Evolutionary conservation across 2,113 vertebrate species (phyloP).

Genomic region (Elachura formosa): DNA sequence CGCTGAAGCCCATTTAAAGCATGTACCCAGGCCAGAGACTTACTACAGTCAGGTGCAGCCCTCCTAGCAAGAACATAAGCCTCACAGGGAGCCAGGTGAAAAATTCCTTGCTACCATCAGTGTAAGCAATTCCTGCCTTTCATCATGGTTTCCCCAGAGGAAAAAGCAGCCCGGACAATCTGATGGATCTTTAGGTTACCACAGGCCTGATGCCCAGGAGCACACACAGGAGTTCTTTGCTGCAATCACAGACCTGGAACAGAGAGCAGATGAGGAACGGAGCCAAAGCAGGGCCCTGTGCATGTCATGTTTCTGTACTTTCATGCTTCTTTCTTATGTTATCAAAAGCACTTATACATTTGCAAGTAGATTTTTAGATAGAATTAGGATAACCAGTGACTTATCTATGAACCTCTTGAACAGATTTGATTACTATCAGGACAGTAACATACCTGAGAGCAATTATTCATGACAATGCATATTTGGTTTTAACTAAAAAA

Average conservation of each 20-base stretch:
- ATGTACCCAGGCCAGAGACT: not conserved
- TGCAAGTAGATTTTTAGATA: not conserved
- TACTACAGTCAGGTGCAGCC: not conserved
- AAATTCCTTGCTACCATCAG: not conserved
- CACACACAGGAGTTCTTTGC: not conserved
- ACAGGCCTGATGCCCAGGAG: not conserved
- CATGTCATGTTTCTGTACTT: not conserved
- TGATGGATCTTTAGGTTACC: not conserved
- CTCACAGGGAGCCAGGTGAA: not conserved
- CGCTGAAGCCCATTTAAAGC: not conserved
- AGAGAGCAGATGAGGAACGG: not conserved
- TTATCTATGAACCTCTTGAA: not conserved
- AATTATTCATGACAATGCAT: not conserved
- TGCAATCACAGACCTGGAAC: not conserved
- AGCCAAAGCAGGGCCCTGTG: not conserved
- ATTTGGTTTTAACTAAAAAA: not conserved
- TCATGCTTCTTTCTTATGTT: not conserved
- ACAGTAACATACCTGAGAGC: not conserved
- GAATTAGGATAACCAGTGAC: not conserved
- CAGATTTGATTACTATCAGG: not conserved
- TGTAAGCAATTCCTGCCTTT: not conserved
- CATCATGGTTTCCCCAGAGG: fast-evolving
- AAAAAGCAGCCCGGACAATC: not conserved
- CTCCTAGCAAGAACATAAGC: not conserved
- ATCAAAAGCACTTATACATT: not conserved